A percentile compares a stretch with the other conserved stretches of the same genome.
Conservation (phyloP, 2,113 vertebrate species). For the Lipotes vexillifer region DNA sequence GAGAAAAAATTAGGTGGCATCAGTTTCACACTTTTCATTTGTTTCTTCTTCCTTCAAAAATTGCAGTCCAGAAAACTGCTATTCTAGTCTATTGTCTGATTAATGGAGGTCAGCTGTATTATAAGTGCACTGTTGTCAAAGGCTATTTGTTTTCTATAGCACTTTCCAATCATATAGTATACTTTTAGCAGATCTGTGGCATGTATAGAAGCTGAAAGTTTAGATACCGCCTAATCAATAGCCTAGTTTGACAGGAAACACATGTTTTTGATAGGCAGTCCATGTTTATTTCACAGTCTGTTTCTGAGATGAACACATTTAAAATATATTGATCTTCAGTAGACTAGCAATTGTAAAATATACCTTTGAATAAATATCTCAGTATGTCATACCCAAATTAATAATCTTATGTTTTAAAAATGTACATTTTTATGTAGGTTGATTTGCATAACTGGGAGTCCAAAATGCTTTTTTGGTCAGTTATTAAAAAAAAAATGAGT, state of each 20-base stretch:
- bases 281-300: slow-evolving; percentile 25
- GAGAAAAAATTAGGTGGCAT: background rate
- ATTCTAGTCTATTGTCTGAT: background rate
- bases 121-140: background rate
- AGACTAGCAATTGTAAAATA: slow-evolving; percentile 1
- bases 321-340: slow-evolving; percentile 20
- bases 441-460: background rate
- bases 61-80: background rate
- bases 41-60: background rate
- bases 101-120: background rate
- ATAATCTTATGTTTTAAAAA: slow-evolving; percentile 28
- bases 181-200: background rate
- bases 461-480: background rate
- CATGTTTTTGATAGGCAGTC: background rate
- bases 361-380: slow-evolving; percentile 9
- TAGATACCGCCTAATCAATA: background rate
- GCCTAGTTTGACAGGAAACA: background rate
- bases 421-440: background rate
- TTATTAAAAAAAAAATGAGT: background rate
- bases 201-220: background rate
- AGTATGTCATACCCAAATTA: slow-evolving; percentile 36
- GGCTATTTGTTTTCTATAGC: background rate
- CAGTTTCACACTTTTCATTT: background rate
- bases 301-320: slow-evolving; percentile 17
- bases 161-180: background rate